Base-by-base conservation (phyloP, 2,888 invertebrate species). In the Thecocarcelia acutangulata region DNA sequence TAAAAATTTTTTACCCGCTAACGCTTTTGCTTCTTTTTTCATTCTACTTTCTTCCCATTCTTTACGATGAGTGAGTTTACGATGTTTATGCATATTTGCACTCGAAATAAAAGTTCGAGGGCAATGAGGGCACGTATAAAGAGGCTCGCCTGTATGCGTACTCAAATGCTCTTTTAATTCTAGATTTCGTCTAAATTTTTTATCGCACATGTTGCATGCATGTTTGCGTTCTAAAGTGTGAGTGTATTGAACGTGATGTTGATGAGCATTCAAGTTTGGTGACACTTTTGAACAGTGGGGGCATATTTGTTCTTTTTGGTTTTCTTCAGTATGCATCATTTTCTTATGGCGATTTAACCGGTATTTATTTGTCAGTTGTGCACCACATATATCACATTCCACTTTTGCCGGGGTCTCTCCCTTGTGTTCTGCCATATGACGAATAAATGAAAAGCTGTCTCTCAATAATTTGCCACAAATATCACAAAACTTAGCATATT, bases 131-230 rank as follows among this genome's bases (percentile, higher is more conserved):
- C 78, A 79, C 2, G 72, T 79, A 19, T 79, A 79, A 9, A 79
- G 46, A 0, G 59, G 66, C 5, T 79, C 78, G 2, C 78, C 78
- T 2, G 78, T 79, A 46, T 79, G 78, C 0, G 78, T 79, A 12
- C 78, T 79, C 46, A 79, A 40, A 19, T 79, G 78, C 50, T 79
- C 78, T 24, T 68, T 79, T 2, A 79, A 28, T 59, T 79, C 66
- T n/a, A 73, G 24, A 12, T 88, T 85, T 0, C 88, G 85, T 64
- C 89, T 89, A 37, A 90, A 90, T 11, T 88, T 87, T 73, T 90
- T 90, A 15, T 88, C 87, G 73, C 90, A 90, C 86, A 90, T 87
- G 1, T 86, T 86, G 50, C 90, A 90, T 15, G 87, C 87, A 78
- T 90, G 89, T 4, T 84, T 87, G 0, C 88, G 86, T 12, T 87